phyloP scores from a whole-genome alignment of 2,888 invertebrate genomes.

The Pristionchus entomophagus region DNA sequence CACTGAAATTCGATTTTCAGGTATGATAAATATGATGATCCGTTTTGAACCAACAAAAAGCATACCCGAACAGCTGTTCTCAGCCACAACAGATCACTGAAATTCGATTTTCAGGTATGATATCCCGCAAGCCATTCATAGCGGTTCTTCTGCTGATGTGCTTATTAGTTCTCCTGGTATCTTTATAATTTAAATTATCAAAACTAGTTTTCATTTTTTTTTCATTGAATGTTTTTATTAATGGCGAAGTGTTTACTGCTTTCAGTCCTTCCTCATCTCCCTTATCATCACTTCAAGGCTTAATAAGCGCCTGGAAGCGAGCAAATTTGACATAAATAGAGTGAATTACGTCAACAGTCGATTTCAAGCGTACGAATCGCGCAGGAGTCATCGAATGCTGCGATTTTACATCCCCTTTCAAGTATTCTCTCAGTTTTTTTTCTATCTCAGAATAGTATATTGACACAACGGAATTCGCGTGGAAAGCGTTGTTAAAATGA shows the following conservation, averaged over 20 bases:
- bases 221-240: too few species aligned
- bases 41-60: too few species aligned
- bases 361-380: background rate
- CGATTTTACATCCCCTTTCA: conserved; percentile 3
- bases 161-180: background rate
- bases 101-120: background rate
- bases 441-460: too few species aligned
- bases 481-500: too few species aligned
- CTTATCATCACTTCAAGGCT: background rate
- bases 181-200: too few species aligned
- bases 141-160: background rate
- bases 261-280: background rate
- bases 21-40: too few species aligned
- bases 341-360: background rate
- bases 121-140: background rate
- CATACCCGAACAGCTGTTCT: too few species aligned
- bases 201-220: too few species aligned
- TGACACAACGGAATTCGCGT: too few species aligned
- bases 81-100: background rate
- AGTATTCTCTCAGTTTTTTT: too few species aligned
- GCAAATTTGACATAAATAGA: background rate
- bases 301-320: background rate
- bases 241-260: too few species aligned
- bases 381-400: background rate
- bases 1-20: background rate